phyloP scores from a whole-genome alignment of 2,113 vertebrate species.

The Eulemur rufifrons region DNA sequence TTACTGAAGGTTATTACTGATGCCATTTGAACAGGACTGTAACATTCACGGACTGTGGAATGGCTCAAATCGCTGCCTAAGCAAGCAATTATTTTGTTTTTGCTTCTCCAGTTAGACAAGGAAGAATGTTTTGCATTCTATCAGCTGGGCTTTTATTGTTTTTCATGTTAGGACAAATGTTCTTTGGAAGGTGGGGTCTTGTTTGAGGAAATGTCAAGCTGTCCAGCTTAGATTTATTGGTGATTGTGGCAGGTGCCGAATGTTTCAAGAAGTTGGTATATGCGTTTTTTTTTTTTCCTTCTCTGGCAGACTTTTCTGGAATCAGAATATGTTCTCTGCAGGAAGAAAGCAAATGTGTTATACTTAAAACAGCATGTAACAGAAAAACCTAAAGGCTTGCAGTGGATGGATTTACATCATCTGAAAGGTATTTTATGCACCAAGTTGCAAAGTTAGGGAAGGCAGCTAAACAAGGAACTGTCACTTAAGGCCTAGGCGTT shows the following conservation, averaged over 20 bases:
- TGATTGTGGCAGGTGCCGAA: slow-evolving; percentile 65
- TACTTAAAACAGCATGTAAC: slow-evolving; percentile 6
- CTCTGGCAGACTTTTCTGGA: slow-evolving; percentile 58
- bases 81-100: slow-evolving; percentile 57
- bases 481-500: slow-evolving; percentile 32
- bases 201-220: slow-evolving; percentile 72
- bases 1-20: neutral
- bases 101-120: slow-evolving; percentile 50
- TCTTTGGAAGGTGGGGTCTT: slow-evolving; percentile 63
- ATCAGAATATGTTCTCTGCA: slow-evolving; percentile 40
- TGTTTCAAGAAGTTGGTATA: slow-evolving; percentile 57
- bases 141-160: slow-evolving; percentile 61
- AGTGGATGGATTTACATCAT: slow-evolving; percentile 59
- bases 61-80: slow-evolving; percentile 27
- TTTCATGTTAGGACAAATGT: slow-evolving; percentile 66
- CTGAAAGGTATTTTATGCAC: slow-evolving; percentile 57
- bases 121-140: slow-evolving; percentile 55
- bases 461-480: slow-evolving; percentile 41
- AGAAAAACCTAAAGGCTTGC: slow-evolving; percentile 41
- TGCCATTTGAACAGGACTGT: neutral
- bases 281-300: neutral
- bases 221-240: slow-evolving; percentile 70
- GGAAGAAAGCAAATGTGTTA: slow-evolving; percentile 48
- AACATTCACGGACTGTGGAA: neutral
- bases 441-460: slow-evolving; percentile 34